Evolutionary conservation across 2,113 vertebrate genomes (phyloP).

Genomic region (Gorsachius goisagi): DNA sequence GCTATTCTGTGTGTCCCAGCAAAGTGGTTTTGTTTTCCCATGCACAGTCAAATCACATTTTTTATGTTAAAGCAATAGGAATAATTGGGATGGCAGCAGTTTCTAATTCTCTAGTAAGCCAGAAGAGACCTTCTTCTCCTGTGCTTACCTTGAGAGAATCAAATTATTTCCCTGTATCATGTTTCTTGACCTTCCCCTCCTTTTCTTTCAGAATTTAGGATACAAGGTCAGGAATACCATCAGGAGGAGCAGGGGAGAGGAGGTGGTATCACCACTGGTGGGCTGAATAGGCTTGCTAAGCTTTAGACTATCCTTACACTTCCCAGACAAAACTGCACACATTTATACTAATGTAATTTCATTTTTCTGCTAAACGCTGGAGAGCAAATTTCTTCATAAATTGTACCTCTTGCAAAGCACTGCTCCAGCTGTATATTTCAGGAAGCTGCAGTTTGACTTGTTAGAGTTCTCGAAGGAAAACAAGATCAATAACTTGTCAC

Average conservation of each 20-base stretch:
- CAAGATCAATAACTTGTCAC: slow-evolving; percentile 73
- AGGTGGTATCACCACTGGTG: neutral
- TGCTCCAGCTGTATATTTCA: slow-evolving; percentile 28
- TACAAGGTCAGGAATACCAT: neutral
- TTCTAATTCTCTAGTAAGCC: neutral
- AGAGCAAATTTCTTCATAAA: slow-evolving; percentile 24
- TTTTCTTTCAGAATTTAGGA: neutral
- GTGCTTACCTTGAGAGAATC: neutral
- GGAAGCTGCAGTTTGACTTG: slow-evolving; percentile 55
- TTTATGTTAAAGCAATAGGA: neutral
- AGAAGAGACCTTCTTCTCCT: neutral
- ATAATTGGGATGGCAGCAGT: neutral
- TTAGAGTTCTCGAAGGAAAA: slow-evolving; percentile 66
- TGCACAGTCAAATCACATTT: neutral
- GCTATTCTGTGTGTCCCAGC: neutral
- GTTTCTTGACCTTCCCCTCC: neutral
- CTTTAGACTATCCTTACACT: neutral
- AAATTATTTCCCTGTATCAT: neutral
- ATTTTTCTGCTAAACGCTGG: neutral
- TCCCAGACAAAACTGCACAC: neutral
- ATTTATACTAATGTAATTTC: neutral
- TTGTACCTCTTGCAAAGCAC: neutral
- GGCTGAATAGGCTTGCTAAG: neutral
- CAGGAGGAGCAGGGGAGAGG: fast-evolving
- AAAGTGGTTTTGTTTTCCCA: neutral